Percentiles rank a stretch among this genome's conserved stretches.
Conservation (phyloP, 2,888 invertebrate species). For the Rugalucina vietnamica region DNA sequence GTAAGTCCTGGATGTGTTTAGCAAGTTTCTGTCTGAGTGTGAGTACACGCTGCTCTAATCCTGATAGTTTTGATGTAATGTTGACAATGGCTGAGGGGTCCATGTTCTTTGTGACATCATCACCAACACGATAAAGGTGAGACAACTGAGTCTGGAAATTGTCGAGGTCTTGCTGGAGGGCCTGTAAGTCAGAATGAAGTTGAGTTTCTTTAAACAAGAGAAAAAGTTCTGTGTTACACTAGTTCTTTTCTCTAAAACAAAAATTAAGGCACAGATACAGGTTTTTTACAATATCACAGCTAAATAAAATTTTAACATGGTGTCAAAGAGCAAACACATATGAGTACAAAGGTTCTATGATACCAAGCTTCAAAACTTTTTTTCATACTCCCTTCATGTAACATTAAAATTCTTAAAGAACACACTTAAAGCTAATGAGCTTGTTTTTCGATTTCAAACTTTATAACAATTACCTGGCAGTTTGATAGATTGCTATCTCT, state of each 20-base stretch:
- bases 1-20: constrained; percentile 70
- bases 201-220: too few species aligned
- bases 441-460: too few species aligned
- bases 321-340: too few species aligned
- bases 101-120: constrained; percentile 77
- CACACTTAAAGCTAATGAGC: too few species aligned
- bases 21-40: constrained; percentile 74
- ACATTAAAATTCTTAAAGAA: too few species aligned
- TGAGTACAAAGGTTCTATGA: too few species aligned
- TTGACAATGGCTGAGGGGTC: constrained; percentile 76
- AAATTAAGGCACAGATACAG: too few species aligned
- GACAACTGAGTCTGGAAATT: constrained; percentile 72
- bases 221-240: too few species aligned
- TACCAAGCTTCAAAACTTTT: too few species aligned
- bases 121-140: constrained; percentile 85
- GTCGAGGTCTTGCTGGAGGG: constrained; percentile 76
- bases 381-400: too few species aligned
- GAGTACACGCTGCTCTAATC: constrained; percentile 76
- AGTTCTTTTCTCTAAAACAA: too few species aligned
- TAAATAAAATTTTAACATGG: too few species aligned
- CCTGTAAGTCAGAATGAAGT: constrained; percentile 66
- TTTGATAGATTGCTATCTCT: constrained; percentile 69
- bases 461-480: constrained; percentile 75
- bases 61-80: constrained; percentile 77
- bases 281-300: background rate